These are phyloP conservation scores for Entelurus aequoreus DNA, from an alignment of 2,113 vertebrate species.

Conservation along the genomic window DNA sequence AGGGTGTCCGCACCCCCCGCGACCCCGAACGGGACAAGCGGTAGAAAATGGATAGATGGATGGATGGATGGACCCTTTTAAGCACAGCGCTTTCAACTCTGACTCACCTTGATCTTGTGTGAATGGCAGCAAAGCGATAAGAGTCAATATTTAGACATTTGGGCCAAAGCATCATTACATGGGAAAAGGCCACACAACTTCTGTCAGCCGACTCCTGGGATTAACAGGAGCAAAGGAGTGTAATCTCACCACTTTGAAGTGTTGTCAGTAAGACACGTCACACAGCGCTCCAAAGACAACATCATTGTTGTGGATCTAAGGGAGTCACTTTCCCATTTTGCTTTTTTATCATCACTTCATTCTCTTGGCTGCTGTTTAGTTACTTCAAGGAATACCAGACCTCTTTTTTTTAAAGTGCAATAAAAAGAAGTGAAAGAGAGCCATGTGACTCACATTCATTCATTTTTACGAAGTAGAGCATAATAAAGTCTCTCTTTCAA, in stretches of 20 bases:
- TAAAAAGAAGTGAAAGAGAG: constrained; percentile 14
- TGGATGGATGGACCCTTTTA: background rate
- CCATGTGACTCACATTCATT: constrained; percentile 29
- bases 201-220: constrained; percentile 45
- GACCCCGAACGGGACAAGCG: too few relatives aligned
- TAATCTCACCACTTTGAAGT: constrained; percentile 57
- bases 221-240: constrained; percentile 42
- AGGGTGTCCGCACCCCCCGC: too few relatives aligned
- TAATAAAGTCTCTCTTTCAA: constrained; percentile 24
- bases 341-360: constrained; percentile 39
- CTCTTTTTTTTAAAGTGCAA: constrained; percentile 23
- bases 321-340: constrained; percentile 18
- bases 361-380: constrained; percentile 26
- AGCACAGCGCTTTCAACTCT: constrained; percentile 17
- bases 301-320: constrained; percentile 45
- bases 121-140: constrained; percentile 14
- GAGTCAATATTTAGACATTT: constrained; percentile 44
- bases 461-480: constrained; percentile 20
- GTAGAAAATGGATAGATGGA: too few relatives aligned
- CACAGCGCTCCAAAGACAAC: constrained; percentile 19
- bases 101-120: constrained; percentile 15
- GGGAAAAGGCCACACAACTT: constrained; percentile 35
- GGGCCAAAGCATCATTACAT: constrained; percentile 11
- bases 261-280: constrained; percentile 27
- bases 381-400: constrained; percentile 20